A percentile compares a stretch with the other conserved stretches of the same genome.
These are phyloP conservation scores for Ceratoteleas bidentatus DNA, from an alignment of 1,140 invertebrate species.

Conservation along the genomic window DNA sequence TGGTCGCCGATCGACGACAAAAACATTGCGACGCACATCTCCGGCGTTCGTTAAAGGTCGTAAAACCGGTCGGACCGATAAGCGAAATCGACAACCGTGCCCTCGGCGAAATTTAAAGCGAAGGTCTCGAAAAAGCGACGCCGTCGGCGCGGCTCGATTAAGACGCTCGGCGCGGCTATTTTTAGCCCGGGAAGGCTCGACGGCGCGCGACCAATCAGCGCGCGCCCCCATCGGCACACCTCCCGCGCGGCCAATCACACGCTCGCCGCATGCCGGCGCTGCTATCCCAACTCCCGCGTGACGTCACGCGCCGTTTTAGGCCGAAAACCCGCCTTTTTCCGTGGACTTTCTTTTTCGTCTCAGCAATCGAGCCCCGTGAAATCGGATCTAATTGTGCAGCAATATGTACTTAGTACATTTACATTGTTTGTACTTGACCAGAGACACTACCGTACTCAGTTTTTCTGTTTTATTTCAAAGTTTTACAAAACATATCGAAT, in stretches of 20 bases:
- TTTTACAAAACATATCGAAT: too few species aligned
- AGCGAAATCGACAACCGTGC: neutral
- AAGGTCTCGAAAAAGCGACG: neutral
- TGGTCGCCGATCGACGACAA: too few species aligned
- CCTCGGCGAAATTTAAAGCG: conserved; percentile 1
- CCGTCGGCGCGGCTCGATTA: neutral
- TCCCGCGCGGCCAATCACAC: conserved; percentile 8
- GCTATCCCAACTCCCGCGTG: conserved; percentile 7
- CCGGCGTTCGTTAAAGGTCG: too few species aligned
- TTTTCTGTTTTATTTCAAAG: too few species aligned
- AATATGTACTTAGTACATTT: too few species aligned
- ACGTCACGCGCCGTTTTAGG: neutral
- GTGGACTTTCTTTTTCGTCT: too few species aligned
- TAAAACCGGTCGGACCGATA: too few species aligned
- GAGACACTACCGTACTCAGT: too few species aligned
- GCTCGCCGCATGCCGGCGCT: neutral
- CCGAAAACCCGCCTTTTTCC: neutral
- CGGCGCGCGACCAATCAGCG: conserved; percentile 3
- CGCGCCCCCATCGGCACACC: conserved; percentile 9
- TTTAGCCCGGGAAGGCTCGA: conserved; percentile 15
- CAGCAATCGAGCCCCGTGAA: too few species aligned
- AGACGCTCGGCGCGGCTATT: conserved; percentile 5
- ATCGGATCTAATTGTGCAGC: too few species aligned
- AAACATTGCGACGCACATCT: too few species aligned
- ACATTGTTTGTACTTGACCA: too few species aligned